Evolutionary conservation across 64 coral and sea anemone species (phyloP), one percentile per base, ranked within the genome.

Genomic region (Montipora foliosa): DNA sequence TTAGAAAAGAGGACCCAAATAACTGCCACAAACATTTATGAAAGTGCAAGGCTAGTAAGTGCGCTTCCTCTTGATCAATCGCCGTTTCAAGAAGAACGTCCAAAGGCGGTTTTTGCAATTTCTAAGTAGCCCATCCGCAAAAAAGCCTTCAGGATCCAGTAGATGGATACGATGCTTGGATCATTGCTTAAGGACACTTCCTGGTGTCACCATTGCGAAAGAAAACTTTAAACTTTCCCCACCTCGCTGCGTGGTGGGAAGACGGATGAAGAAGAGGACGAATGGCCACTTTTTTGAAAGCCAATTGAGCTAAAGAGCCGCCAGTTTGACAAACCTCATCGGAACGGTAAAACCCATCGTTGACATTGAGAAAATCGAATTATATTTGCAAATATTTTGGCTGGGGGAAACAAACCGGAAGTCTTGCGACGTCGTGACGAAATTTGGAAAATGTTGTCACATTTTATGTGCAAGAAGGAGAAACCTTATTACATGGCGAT

Each of bases 311-410:
- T 93, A 1, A 92, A 48, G 5, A 94, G 89, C 22, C 73, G 72
- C 16, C 61, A 76, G 5, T 75, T 78, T 9, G 72, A n/a, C 47
- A 6, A 89, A 81, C 45, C 95, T 94, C 10, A 55, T 97, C 78
- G 95, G 95, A 77, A 83, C 92, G 22, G 51, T 89, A 17, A 92
- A 84, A 77, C 89, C 88, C 12, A 60, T 77, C 64, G 95, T 96
- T 10, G 49, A 77, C 0, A 53, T 69, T 52, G 71, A 81, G 44
- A n/a, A 4, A 11, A 44, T 76, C 62, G 16, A 46, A 69, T 59
- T 22, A 12, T 0, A 76, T 96, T 87, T 79, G 80, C 19, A 13
- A 24, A 4, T 77, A 24, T 8, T 97, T 97, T 88, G 71, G 90
- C 6, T 97, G 95, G 95, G 10, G 89, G n/a, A n/a, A 75, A 58